A percentile compares a stretch with the other conserved stretches of the same genome.
phyloP scores from a whole-genome alignment of 2,888 invertebrate genomes.

The Chrysina gloriosa region DNA sequence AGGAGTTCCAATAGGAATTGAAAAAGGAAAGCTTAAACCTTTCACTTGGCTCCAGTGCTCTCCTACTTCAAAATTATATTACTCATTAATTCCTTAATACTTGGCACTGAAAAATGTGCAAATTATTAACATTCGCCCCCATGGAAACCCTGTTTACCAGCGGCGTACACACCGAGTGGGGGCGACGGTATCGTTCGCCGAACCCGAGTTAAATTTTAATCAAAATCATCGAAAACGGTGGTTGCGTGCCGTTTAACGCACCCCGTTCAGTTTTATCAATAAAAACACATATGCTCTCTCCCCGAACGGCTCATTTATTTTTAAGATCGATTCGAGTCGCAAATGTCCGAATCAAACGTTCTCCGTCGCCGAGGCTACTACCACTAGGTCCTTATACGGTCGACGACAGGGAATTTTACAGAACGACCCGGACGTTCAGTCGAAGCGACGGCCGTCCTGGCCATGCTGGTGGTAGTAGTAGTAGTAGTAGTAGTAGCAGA shows the following conservation, averaged over 20 bases:
- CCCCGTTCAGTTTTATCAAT: slow-evolving; percentile 39
- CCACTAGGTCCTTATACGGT: neutral
- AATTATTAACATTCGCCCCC: slow-evolving; percentile 23
- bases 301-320: slow-evolving; percentile 35
- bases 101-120: no score
- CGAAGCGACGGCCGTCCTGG: neutral
- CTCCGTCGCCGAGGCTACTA: neutral
- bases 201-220: slow-evolving; percentile 41
- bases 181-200: no score
- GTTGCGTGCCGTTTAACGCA: slow-evolving; percentile 40
- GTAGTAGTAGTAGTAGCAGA: neutral
- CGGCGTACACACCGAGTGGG: no score
- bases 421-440: neutral
- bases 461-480: neutral
- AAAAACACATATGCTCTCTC: slow-evolving; percentile 20
- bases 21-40: no score
- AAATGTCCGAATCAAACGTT: slow-evolving; percentile 35
- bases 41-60: no score
- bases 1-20: no score
- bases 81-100: no score
- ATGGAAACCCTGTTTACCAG: slow-evolving; percentile 34
- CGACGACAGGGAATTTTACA: slow-evolving; percentile 19
- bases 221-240: slow-evolving; percentile 41
- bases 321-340: slow-evolving; percentile 35
- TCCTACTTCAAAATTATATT: no score